These are phyloP conservation scores for Lithophane ornitopus DNA, from an alignment of 2,888 invertebrate species.

Conservation along the genomic window DNA sequence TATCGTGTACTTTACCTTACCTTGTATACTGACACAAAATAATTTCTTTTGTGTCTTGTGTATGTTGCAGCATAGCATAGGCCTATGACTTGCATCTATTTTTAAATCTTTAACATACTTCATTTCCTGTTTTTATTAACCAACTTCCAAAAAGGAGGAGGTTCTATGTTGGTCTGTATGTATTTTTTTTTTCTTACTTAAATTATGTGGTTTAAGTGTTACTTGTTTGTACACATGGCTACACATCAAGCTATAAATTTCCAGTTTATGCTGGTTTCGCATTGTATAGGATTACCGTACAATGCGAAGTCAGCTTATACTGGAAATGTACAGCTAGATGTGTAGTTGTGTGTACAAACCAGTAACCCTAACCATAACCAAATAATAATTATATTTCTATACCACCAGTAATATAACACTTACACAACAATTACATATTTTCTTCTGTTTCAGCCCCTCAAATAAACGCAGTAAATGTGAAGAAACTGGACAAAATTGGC, in stretches of 20 bases:
- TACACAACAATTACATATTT: background rate
- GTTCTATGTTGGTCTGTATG: too few species aligned
- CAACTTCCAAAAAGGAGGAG: too few species aligned
- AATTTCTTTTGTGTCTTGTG: background rate
- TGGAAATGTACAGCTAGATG: too few species aligned
- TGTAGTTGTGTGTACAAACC: too few species aligned
- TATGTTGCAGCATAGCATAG: background rate
- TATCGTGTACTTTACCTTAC: background rate
- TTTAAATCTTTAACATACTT: background rate
- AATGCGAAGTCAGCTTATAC: too few species aligned
- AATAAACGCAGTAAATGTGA: slow-evolving; percentile 66
- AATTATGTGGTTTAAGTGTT: slow-evolving; percentile 4
- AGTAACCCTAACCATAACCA: background rate
- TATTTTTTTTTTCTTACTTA: too few species aligned
- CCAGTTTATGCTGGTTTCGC: too few species aligned
- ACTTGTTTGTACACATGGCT: background rate
- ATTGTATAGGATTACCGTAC: too few species aligned
- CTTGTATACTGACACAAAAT: background rate
- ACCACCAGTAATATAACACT: background rate
- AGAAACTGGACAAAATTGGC: slow-evolving; percentile 77
- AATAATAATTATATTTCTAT: background rate
- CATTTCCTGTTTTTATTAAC: too few species aligned
- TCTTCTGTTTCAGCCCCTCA: slow-evolving; percentile 65
- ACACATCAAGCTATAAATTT: too few species aligned
- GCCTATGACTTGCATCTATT: background rate